These are phyloP conservation scores for Mirounga angustirostris DNA, from an alignment of 2,113 vertebrate species.

Conservation along the genomic window DNA sequence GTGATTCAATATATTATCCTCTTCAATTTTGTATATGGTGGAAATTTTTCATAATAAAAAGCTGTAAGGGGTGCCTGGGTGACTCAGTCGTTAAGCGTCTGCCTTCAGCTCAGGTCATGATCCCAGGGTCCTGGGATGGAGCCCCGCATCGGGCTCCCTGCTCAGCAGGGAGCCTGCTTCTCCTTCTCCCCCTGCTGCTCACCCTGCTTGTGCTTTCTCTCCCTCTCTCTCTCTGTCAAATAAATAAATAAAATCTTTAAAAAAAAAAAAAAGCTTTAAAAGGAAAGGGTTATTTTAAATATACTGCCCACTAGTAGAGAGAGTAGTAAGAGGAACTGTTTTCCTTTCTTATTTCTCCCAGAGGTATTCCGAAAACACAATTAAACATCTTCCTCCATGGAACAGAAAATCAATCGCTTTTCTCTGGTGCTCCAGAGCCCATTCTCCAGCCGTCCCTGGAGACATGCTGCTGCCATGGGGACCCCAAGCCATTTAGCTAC, in stretches of 20 bases:
- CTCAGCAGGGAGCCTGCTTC: too few relatives aligned
- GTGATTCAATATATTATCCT: not conserved
- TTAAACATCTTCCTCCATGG: constrained; percentile 29
- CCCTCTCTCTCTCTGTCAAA: too few relatives aligned
- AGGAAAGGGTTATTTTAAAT: constrained; percentile 21
- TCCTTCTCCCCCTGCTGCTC: too few relatives aligned
- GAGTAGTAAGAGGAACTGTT: not conserved
- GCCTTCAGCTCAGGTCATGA: too few relatives aligned
- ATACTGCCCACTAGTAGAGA: not conserved
- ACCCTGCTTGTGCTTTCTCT: too few relatives aligned
- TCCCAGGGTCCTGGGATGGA: too few relatives aligned
- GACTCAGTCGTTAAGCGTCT: too few relatives aligned
- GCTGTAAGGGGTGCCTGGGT: too few relatives aligned
- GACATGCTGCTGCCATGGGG: not conserved
- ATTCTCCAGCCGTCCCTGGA: not conserved
- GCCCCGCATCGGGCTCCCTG: too few relatives aligned
- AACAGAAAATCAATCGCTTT: constrained; percentile 40
- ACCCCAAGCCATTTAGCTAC: not conserved
- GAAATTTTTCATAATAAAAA: not conserved
- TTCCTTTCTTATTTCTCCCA: constrained; percentile 24
- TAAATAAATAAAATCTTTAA: too few relatives aligned
- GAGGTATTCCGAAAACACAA: constrained; percentile 49
- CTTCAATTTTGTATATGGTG: not conserved
- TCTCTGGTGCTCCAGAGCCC: not conserved
- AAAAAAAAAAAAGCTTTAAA: not conserved